Conservation (phyloP, 2,888 invertebrate genomes). For the Rotaria magnacalcarata region DNA sequence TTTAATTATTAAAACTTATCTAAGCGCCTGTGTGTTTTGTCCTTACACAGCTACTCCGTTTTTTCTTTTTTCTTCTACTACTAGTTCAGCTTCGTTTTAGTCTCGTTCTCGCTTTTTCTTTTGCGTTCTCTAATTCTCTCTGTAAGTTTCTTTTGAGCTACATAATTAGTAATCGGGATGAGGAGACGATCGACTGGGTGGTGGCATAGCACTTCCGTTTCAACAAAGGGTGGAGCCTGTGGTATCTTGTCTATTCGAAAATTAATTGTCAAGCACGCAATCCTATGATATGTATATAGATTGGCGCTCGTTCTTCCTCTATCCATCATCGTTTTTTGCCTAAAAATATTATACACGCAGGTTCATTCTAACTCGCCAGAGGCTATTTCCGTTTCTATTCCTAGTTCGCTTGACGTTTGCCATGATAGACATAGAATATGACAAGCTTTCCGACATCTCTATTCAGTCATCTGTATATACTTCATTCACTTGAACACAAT, state of each 20-base stretch:
- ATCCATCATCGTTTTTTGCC: not conserved
- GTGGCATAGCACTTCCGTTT: constrained; percentile 7
- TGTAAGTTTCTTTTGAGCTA: not conserved
- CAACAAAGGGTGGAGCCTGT: not conserved
- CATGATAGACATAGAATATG: not conserved
- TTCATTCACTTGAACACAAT: not conserved
- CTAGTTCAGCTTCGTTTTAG: not conserved
- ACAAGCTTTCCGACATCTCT: not conserved
- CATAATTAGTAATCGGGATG: constrained; percentile 29
- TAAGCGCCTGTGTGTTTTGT: not conserved
- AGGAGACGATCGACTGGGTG: constrained; percentile 16
- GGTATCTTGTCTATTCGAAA: constrained; percentile 7
- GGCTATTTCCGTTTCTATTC: constrained; percentile 4
- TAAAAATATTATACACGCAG: not conserved
- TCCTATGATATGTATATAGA: not conserved
- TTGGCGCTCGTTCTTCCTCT: not conserved
- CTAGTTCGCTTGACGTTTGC: not conserved
- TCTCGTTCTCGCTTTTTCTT: not conserved
- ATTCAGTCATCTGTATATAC: not conserved
- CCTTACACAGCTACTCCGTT: not conserved
- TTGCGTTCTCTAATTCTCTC: constrained; percentile 22
- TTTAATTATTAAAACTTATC: not conserved
- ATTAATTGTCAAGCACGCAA: constrained; percentile 20
- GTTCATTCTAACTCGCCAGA: constrained; percentile 6
- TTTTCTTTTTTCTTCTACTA: not conserved